Evolutionary conservation across 2,113 vertebrate species (phyloP), one percentile per base, ranked within the genome.

Genomic region (Phasianus colchicus): DNA sequence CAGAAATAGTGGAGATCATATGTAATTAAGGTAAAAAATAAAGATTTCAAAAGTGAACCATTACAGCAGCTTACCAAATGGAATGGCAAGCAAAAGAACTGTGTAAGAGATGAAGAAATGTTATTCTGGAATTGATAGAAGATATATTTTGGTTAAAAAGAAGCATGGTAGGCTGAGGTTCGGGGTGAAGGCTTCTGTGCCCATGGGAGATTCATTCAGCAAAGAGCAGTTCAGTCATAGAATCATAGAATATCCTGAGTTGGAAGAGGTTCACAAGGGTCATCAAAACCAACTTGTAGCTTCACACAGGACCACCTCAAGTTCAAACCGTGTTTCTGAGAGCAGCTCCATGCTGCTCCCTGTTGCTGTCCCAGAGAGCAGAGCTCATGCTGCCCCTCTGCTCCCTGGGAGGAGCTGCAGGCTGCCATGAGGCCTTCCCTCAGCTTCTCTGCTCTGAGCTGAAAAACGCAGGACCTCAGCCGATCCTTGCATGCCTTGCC

Each of bases 121-220:
- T 20, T 1, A 1, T 58, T 12, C 13, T 45, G 32, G 22, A 74
- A 34, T 8, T 52, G 4, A 3, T 83, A 1, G 1, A 69, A 50
- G 55, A 43, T 14, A 32, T 19, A 17, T 61, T 79, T 77, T 89
- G 25, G 73, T 27, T 70, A 11, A 72, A 76, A 21, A 83, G 22
- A 29, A 65, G 2, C 24, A 27, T 60, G 42, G n/a, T 63, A 61
- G 25, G 6, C 21, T 86, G 69, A 80, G 7, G 9, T 73, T 76
- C 13, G 55, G 29, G 13, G 20, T 38, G 21, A 40, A 64, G 36
- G 4, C 47, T 74, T 74, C 20, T 75, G 0, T 7, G 17, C 3
- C 34, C 4, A 4, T 45, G 40, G 48, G 14, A 52, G 17, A 45
- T 17, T 45, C 69, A 43, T 20, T 90, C 24, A 75, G 34, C 7